phyloP scores from a whole-genome alignment of 2,888 invertebrate genomes.

The Lamellibrachia columna region DNA sequence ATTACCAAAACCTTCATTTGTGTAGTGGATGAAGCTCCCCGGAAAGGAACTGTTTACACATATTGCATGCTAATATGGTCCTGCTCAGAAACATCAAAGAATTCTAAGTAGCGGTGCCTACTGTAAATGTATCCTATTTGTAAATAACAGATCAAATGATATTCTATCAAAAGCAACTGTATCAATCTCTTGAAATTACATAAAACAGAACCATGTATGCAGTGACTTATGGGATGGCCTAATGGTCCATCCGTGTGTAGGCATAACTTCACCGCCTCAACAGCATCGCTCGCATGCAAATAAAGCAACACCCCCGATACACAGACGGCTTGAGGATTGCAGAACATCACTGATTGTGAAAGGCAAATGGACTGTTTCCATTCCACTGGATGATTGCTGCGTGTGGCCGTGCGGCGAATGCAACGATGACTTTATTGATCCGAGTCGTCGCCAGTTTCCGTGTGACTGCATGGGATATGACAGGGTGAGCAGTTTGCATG shows the following conservation, averaged over 20 bases:
- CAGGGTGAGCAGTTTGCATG: background rate
- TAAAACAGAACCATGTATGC: background rate
- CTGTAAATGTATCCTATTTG: background rate
- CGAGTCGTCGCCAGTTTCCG: background rate
- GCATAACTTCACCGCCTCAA: background rate
- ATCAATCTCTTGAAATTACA: background rate
- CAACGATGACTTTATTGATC: constrained; percentile 5
- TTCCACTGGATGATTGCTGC: background rate
- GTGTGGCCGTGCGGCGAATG: constrained; percentile 9
- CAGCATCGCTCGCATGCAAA: background rate
- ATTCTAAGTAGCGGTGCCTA: background rate
- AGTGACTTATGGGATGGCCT: background rate
- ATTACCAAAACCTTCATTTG: too few species aligned
- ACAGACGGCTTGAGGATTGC: background rate
- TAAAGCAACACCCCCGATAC: background rate
- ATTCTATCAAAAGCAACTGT: background rate
- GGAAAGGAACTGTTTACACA: background rate
- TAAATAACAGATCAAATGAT: background rate
- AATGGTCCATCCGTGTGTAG: background rate
- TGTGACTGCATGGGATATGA: constrained; percentile 16
- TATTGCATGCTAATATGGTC: background rate
- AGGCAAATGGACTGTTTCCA: constrained; percentile 11
- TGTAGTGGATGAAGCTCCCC: too few species aligned
- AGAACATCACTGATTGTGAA: constrained; percentile 16
- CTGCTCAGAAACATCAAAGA: background rate